Conservation (phyloP, 2,888 invertebrate genomes). For the Emmelina monodactyla region DNA sequence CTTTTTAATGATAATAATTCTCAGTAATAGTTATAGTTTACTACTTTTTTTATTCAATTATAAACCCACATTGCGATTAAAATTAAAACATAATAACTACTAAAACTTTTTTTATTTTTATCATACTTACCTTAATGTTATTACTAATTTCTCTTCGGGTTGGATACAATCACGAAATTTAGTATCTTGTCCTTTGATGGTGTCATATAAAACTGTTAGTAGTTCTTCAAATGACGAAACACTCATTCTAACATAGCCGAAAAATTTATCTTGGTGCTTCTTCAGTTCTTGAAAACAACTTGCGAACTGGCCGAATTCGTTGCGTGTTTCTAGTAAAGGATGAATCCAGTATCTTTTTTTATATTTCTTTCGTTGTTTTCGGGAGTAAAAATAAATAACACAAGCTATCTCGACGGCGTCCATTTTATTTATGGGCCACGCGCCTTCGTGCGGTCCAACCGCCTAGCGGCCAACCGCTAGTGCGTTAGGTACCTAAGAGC, state of each 20-base stretch:
- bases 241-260: slow-evolving; percentile 16
- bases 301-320: slow-evolving; percentile 14
- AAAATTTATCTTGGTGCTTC: slow-evolving; percentile 13
- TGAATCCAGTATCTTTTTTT: slow-evolving; percentile 17
- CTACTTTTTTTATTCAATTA: slow-evolving; percentile 8
- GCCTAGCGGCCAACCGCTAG: neutral
- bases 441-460: neutral
- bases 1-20: slow-evolving; percentile 13
- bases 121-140: slow-evolving; percentile 8
- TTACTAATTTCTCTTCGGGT: slow-evolving; percentile 9
- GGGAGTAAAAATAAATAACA: slow-evolving; percentile 2
- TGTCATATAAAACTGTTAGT: slow-evolving; percentile 8
- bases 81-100: slow-evolving; percentile 6
- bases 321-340: slow-evolving; percentile 16
- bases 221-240: slow-evolving; percentile 13
- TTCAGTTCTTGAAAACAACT: slow-evolving; percentile 16
- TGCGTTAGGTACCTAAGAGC: no score
- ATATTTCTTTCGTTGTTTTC: slow-evolving; percentile 9
- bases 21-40: slow-evolving; percentile 12
- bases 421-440: slow-evolving; percentile 2
- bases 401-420: slow-evolving; percentile 4
- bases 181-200: slow-evolving; percentile 16
- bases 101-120: slow-evolving; percentile 9
- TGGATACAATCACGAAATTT: slow-evolving; percentile 14
- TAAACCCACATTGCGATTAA: slow-evolving; percentile 6